Evolutionary conservation across 2,113 vertebrate genomes (phyloP).

Genomic region (Nibea coibor): DNA sequence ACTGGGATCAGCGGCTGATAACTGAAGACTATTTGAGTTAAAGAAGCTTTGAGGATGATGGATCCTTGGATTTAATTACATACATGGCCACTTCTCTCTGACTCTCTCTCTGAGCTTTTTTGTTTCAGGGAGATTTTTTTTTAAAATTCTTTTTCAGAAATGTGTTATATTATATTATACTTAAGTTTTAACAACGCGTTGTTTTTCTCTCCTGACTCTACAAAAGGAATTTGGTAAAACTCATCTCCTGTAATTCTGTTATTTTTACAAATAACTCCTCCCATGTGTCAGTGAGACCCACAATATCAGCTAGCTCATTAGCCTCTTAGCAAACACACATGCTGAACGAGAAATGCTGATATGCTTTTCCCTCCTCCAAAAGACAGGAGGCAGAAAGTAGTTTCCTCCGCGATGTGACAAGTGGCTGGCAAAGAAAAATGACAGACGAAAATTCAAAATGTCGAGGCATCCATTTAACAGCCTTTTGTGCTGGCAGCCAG

Average conservation of each 20-base stretch:
- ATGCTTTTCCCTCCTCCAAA: not conserved
- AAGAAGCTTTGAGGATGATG: slow-evolving; percentile 20
- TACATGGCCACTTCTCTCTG: not conserved
- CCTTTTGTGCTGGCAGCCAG: slow-evolving; percentile 42
- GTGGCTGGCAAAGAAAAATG: slow-evolving; percentile 36
- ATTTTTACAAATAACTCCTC: not conserved
- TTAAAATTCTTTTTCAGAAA: not conserved
- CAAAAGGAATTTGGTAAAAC: not conserved
- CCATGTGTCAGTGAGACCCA: not conserved
- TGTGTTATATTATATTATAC: not conserved
- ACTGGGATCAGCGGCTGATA: slow-evolving; percentile 20
- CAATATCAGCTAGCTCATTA: slow-evolving; percentile 25
- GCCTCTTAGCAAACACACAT: slow-evolving; percentile 21
- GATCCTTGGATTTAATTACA: slow-evolving; percentile 17
- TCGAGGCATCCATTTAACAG: slow-evolving; percentile 57
- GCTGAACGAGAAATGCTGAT: slow-evolving; percentile 26
- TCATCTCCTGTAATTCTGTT: not conserved
- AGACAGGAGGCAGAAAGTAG: slow-evolving; percentile 5
- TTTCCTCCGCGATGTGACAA: slow-evolving; percentile 39
- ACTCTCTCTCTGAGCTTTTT: not conserved
- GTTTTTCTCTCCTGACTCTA: not conserved
- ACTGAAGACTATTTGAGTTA: not conserved
- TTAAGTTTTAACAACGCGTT: not conserved
- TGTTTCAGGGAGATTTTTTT: not conserved
- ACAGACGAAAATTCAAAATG: slow-evolving; percentile 46